Evolutionary conservation across 2,888 invertebrate species (phyloP).

Genomic region (Andrena camellia): DNA sequence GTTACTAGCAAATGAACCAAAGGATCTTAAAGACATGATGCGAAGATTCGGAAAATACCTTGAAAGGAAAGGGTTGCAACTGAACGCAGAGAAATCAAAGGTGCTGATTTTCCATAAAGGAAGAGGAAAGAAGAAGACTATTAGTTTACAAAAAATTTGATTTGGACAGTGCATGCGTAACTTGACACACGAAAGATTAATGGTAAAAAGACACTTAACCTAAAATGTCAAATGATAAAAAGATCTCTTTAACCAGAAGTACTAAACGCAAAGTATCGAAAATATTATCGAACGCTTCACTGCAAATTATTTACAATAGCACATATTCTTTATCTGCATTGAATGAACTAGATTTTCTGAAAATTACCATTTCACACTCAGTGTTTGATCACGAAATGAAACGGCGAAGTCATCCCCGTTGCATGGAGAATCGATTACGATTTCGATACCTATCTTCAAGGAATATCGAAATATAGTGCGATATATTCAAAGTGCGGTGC

Average conservation of each 20-base stretch:
- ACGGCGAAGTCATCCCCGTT: conserved; percentile 67
- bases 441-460: conserved; percentile 25
- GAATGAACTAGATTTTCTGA: conserved; percentile 1
- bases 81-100: too few relatives aligned
- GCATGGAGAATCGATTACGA: conserved; percentile 19
- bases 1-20: too few relatives aligned
- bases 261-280: background rate
- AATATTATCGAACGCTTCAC: background rate
- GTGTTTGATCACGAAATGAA: conserved; percentile 47
- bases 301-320: conserved; percentile 2
- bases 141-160: background rate
- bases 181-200: background rate
- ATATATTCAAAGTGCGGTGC: background rate
- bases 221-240: conserved; percentile 39
- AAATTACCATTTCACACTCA: conserved; percentile 59
- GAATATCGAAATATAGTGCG: conserved; percentile 27
- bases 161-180: background rate
- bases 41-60: too few relatives aligned
- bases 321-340: background rate
- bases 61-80: too few relatives aligned
- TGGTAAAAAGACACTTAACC: conserved; percentile 45
- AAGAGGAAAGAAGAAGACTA: too few relatives aligned
- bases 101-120: too few relatives aligned
- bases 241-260: background rate
- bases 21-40: too few relatives aligned